Evolutionary conservation across 92 coral and sea anemone genomes (phyloP).

Genomic region (Phymanthus crucifer): DNA sequence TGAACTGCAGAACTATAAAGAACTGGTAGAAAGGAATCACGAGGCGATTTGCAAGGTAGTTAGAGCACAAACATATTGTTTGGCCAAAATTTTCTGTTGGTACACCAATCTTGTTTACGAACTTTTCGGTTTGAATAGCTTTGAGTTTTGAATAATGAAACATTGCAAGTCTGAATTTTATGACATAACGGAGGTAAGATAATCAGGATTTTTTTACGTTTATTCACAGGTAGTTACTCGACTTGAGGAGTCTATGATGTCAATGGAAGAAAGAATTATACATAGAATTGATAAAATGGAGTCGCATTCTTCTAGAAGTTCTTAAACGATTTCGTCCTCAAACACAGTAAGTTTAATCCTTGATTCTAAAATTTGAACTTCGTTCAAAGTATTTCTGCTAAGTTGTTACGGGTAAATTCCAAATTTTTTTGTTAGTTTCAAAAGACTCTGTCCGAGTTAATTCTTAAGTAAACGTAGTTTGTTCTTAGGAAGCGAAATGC

Average conservation of each 20-base stretch:
- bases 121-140: background rate
- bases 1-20: background rate
- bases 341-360: conserved; percentile 7
- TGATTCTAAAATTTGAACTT: too few relatives aligned
- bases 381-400: too few relatives aligned
- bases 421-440: too few relatives aligned
- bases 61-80: too few relatives aligned
- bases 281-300: background rate
- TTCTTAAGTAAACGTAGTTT: too few relatives aligned
- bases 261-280: conserved; percentile 9
- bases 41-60: background rate
- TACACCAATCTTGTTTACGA: background rate
- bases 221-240: conserved; percentile 4
- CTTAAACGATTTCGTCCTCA: background rate
- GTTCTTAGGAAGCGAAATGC: too few relatives aligned
- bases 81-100: too few relatives aligned
- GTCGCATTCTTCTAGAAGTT: conserved; percentile 9
- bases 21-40: background rate
- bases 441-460: too few relatives aligned
- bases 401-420: too few relatives aligned
- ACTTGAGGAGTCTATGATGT: conserved; percentile 6
- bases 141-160: too few relatives aligned
- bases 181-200: too few relatives aligned
- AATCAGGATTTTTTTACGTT: background rate
- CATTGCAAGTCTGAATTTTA: too few relatives aligned